Evolutionary conservation across 2,888 invertebrate species (phyloP).

Genomic region (Calliphora vomitoria): DNA sequence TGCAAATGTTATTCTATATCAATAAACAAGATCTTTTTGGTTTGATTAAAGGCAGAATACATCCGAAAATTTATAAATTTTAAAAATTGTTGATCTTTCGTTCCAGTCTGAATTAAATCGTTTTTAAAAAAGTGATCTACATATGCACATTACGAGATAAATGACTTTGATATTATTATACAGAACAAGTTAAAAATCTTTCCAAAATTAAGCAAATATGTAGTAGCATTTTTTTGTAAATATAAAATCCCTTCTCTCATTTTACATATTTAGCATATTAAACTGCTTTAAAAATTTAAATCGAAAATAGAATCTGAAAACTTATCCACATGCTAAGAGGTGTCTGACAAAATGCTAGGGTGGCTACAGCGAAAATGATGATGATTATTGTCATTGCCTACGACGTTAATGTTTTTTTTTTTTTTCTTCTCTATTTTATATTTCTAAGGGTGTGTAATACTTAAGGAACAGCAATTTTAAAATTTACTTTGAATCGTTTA

Average conservation of each 20-base stretch:
- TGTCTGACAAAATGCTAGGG: constrained; percentile 14
- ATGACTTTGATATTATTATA: too few species aligned
- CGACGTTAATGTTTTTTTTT: not conserved
- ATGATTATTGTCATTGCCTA: constrained; percentile 11
- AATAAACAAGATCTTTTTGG: too few species aligned
- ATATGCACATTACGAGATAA: too few species aligned
- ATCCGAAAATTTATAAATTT: too few species aligned
- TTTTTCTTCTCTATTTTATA: not conserved
- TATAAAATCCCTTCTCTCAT: too few species aligned
- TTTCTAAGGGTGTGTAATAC: constrained; percentile 18
- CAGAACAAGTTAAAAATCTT: too few species aligned
- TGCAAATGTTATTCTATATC: not conserved
- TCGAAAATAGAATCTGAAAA: not conserved
- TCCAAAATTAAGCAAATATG: too few species aligned
- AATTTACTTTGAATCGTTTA: constrained; percentile 45
- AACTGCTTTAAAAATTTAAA: not conserved
- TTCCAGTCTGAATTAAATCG: too few species aligned
- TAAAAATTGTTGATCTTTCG: too few species aligned
- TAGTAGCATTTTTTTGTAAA: too few species aligned
- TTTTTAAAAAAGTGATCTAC: too few species aligned
- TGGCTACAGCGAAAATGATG: not conserved
- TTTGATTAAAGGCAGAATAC: too few species aligned
- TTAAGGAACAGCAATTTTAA: constrained; percentile 23
- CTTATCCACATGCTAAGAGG: constrained; percentile 1
- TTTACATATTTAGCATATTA: not conserved